A percentile compares a stretch with the other conserved stretches of the same genome.
Conservation (phyloP, 30 jellyfish, hydroid and myxozoan species). For the Chrysaora quinquecirrha region DNA sequence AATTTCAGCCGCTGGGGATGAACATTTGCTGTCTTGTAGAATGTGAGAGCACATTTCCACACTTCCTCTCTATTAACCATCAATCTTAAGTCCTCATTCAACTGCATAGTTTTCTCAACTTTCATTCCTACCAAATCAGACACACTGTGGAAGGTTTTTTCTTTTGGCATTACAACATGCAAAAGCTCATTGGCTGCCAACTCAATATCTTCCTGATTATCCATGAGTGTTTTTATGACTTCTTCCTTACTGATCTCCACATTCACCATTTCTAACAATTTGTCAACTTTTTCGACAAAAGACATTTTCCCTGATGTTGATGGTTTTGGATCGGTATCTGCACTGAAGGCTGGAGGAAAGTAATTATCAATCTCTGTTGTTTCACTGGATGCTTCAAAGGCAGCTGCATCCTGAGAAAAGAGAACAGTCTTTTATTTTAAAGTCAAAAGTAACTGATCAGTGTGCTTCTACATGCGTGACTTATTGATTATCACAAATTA, state of each 20-base stretch:
- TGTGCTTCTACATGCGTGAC: no score
- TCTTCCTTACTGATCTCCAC: neutral
- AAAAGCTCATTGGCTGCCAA: neutral
- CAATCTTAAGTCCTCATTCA: neutral
- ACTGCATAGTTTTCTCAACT: neutral
- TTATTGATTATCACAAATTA: no score
- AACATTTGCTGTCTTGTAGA: neutral
- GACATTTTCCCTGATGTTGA: neutral
- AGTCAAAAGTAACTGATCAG: no score
- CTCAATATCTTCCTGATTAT: neutral
- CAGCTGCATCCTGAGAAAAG: no score
- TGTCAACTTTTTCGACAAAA: neutral
- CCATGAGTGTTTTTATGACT: neutral
- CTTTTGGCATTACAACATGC: neutral
- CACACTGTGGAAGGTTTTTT: neutral
- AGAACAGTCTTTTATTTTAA: no score
- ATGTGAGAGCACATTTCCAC: neutral
- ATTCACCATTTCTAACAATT: neutral
- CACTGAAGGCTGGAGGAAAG: neutral
- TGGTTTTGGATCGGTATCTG: neutral
- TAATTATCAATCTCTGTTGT: no score
- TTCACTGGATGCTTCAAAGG: no score
- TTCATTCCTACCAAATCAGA: neutral
- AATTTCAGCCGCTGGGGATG: neutral
- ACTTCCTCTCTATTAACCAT: neutral